Evolutionary conservation across 2,113 vertebrate species (phyloP).

Genomic region (Raja brachyura): DNA sequence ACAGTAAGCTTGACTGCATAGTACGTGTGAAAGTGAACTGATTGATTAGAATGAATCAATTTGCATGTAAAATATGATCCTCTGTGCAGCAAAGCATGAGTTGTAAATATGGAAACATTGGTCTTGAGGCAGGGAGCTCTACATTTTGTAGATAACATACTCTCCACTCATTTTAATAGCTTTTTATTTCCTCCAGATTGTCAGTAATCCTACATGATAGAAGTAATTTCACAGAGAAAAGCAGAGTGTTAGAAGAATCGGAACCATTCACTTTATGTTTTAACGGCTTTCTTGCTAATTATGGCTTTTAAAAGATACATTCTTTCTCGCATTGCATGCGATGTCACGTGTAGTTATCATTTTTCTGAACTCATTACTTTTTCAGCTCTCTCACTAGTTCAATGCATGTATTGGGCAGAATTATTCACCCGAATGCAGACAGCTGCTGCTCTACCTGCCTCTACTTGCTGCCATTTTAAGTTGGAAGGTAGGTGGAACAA

Average conservation of each 20-base stretch:
- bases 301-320: background rate
- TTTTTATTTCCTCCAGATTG: background rate
- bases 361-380: background rate
- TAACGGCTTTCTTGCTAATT: background rate
- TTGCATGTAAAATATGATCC: background rate
- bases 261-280: background rate
- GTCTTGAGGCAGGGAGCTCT: background rate
- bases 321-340: background rate
- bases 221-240: background rate
- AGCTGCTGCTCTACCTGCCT: no score
- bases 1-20: background rate
- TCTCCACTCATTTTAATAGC: background rate
- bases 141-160: background rate
- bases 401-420: background rate
- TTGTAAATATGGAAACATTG: background rate
- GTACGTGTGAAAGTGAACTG: background rate
- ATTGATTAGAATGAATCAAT: slow-evolving; percentile 5
- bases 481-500: no score
- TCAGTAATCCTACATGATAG: background rate
- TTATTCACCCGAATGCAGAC: no score
- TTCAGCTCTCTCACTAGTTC: background rate
- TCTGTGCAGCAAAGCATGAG: background rate
- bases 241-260: background rate
- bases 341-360: background rate
- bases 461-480: no score